phyloP scores from a whole-genome alignment of 1,140 invertebrate genomes.

The Oedothorax gibbosus region DNA sequence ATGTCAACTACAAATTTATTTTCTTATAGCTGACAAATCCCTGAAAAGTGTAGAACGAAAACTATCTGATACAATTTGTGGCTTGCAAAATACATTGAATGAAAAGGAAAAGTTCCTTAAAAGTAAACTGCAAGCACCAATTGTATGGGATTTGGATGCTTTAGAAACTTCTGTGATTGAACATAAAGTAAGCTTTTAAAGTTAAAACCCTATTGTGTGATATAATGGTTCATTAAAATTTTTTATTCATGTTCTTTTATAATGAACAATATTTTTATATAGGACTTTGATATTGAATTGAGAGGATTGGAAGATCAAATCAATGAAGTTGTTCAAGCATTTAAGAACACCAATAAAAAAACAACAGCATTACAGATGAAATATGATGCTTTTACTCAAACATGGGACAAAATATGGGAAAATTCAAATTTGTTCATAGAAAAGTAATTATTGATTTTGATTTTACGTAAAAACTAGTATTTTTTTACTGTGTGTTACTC shows the following conservation, averaged over 20 bases:
- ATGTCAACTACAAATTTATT: neutral
- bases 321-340: constrained; percentile 68
- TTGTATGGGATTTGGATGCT: constrained; percentile 86
- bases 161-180: constrained; percentile 88
- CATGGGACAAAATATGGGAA: constrained; percentile 92
- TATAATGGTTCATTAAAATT: neutral
- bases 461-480: neutral
- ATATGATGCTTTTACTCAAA: constrained; percentile 83
- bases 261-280: constrained; percentile 1
- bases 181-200: constrained; percentile 74
- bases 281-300: constrained; percentile 55
- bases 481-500: no score
- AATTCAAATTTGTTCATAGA: constrained; percentile 88
- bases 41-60: constrained; percentile 82
- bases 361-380: constrained; percentile 90
- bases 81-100: constrained; percentile 82
- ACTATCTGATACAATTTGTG: constrained; percentile 73
- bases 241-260: neutral
- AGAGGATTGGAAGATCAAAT: constrained; percentile 70
- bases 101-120: constrained; percentile 86
- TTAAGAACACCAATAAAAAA: constrained; percentile 73
- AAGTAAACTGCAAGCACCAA: constrained; percentile 80
- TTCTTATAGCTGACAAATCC: constrained; percentile 67
- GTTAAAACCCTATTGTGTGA: no score
- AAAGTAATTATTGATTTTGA: constrained; percentile 67